Evolutionary conservation across 2,113 vertebrate genomes (phyloP), one percentile per base, ranked within the genome.

Genomic region (Martes martes): DNA sequence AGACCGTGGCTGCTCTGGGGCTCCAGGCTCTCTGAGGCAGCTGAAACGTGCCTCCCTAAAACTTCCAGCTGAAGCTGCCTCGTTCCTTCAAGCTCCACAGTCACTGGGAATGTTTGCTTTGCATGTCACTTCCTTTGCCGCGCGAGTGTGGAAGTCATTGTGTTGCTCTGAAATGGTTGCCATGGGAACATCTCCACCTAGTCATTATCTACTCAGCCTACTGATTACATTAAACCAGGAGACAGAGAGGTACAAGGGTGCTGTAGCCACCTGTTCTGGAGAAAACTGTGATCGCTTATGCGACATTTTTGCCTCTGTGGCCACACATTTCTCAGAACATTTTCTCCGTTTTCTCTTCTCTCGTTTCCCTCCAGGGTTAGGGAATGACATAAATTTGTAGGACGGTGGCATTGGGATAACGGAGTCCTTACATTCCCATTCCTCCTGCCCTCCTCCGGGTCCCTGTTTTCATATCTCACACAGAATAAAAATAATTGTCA

Each of bases 171-270:
- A 97, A 93, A 93, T 94, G 95, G 98, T 98, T 98, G 93, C 98
- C 95, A 98, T 79, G 97, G 98, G 95, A 98, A 98, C 98, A 97
- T 91, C 97, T 96, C 96, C 95, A 97, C 97, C 97, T 95, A 96
- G 89, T 98, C 96, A 98, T 98, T 98, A 98, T 92, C 94, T 96
- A 79, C 96, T 96, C 96, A 97, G 95, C 92, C 95, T 96, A 42
- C 96, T 95, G 97, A 98, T 96, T 98, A 82, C 81, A 98, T 98
- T 96, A 96, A 97, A 94, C 95, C 96, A 91, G 85, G 95, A 97
- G 96, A 95, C 81, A 19, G 91, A 87, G 96, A 95, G 47, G 91
- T 63, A 80, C 73, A 92, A 81, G 67, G 91, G 94, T 52, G 4
- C 78, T 26, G 89, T 36, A 88, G 91, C 59, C 42, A 76, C 85